A percentile compares a stretch with the other conserved stretches of the same genome.
phyloP scores from a whole-genome alignment of 2,888 invertebrate species.

The Xestia c-nigrum region DNA sequence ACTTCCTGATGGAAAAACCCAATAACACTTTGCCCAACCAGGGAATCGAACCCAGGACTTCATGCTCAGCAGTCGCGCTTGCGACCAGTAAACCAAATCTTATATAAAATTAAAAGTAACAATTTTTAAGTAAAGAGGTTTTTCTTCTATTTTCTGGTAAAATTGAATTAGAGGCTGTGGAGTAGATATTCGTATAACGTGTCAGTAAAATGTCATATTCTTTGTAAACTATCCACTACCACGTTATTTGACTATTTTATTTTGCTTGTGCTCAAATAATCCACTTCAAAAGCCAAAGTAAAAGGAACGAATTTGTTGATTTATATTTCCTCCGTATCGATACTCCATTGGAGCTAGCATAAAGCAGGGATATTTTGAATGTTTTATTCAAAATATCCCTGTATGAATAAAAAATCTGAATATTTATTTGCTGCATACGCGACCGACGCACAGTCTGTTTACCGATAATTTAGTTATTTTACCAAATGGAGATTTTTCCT shows the following conservation, averaged over 20 bases:
- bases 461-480: slow-evolving; percentile 48
- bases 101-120: background rate
- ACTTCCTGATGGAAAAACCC: too few relatives aligned
- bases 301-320: slow-evolving; percentile 12
- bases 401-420: slow-evolving; percentile 26
- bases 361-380: too few relatives aligned
- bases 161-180: background rate
- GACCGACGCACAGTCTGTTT: slow-evolving; percentile 35
- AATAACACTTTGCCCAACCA: too few relatives aligned
- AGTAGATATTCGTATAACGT: background rate
- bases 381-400: slow-evolving; percentile 15
- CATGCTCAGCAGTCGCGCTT: background rate
- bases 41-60: too few relatives aligned
- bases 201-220: background rate
- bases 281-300: slow-evolving; percentile 5
- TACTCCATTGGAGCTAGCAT: slow-evolving; percentile 4
- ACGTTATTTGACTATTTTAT: background rate
- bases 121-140: too few relatives aligned
- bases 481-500: slow-evolving; percentile 42
- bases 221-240: background rate
- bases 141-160: background rate
- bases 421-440: slow-evolving; percentile 21
- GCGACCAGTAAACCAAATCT: background rate
- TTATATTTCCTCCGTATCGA: slow-evolving; percentile 13
- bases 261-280: slow-evolving; percentile 1